phyloP scores from a whole-genome alignment of 2,888 invertebrate species.

The Cecidostiba fungosa region DNA sequence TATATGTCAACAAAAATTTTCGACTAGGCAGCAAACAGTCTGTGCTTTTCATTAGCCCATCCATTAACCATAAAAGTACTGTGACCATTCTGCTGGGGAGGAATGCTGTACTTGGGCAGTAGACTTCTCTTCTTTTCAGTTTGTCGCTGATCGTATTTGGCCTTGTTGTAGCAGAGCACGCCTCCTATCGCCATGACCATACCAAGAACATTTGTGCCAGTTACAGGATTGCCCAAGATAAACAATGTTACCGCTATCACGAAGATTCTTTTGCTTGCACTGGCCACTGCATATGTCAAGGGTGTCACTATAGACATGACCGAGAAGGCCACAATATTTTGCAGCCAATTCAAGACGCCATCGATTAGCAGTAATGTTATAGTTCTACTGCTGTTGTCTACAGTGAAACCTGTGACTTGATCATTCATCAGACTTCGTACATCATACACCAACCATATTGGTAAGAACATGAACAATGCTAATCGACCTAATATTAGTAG shows the following conservation, averaged over 20 bases:
- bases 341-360: conserved; percentile 95
- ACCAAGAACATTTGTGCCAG: conserved; percentile 91
- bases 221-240: conserved; percentile 94
- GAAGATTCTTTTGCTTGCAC: conserved; percentile 95
- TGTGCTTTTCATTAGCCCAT: conserved; percentile 70
- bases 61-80: conserved; percentile 73
- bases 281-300: conserved; percentile 96
- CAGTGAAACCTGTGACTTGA: conserved; percentile 76
- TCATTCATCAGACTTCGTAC: conserved; percentile 84
- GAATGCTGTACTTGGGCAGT: conserved; percentile 75
- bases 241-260: conserved; percentile 94
- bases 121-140: conserved; percentile 81
- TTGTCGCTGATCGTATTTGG: conserved; percentile 86
- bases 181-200: conserved; percentile 95
- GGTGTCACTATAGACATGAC: conserved; percentile 96
- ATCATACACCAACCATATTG: conserved; percentile 91
- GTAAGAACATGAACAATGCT: conserved; percentile 90
- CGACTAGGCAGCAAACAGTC: conserved; percentile 73
- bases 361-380: conserved; percentile 87
- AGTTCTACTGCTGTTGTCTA: conserved; percentile 80
- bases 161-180: conserved; percentile 95
- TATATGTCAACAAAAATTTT: conserved; percentile 50
- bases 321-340: conserved; percentile 97
- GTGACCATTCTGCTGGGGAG: conserved; percentile 67
- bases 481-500: conserved; percentile 90